These are phyloP conservation scores for Papilio demoleus DNA, from an alignment of 2,888 invertebrate species.

Conservation along the genomic window DNA sequence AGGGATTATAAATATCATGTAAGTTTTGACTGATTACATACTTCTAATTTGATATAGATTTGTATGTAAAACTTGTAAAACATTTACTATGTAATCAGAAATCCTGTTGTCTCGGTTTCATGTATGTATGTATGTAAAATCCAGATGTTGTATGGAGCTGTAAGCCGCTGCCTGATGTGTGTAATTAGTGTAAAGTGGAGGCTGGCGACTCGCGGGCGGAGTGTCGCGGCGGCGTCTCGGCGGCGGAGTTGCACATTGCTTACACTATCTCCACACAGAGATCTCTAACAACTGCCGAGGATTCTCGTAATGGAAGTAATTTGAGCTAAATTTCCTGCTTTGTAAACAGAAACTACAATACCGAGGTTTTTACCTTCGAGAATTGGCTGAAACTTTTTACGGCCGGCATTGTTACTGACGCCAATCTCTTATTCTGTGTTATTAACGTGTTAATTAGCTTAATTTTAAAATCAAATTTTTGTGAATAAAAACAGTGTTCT, in stretches of 20 bases:
- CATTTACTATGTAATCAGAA: no score
- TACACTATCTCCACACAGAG: not conserved
- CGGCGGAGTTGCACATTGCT: not conserved
- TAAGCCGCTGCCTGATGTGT: not conserved
- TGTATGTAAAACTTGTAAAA: not conserved
- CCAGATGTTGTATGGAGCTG: no score
- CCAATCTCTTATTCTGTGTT: no score
- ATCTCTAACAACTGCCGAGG: not conserved
- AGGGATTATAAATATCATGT: no score
- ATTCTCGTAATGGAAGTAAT: conserved; percentile 5
- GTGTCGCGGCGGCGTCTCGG: not conserved
- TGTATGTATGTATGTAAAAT: no score
- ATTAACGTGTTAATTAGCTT: no score
- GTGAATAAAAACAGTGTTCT: not conserved
- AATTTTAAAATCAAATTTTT: no score
- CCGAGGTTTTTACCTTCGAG: no score
- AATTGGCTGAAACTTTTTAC: no score
- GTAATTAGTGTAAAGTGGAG: not conserved
- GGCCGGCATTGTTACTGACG: no score
- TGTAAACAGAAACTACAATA: not conserved
- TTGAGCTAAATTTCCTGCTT: not conserved
- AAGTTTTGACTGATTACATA: not conserved
- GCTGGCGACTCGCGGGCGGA: not conserved
- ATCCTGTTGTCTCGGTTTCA: no score
- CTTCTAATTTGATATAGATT: not conserved